These are phyloP conservation scores for Meteorus cinctellus DNA, from an alignment of 2,888 invertebrate species.

Conservation along the genomic window DNA sequence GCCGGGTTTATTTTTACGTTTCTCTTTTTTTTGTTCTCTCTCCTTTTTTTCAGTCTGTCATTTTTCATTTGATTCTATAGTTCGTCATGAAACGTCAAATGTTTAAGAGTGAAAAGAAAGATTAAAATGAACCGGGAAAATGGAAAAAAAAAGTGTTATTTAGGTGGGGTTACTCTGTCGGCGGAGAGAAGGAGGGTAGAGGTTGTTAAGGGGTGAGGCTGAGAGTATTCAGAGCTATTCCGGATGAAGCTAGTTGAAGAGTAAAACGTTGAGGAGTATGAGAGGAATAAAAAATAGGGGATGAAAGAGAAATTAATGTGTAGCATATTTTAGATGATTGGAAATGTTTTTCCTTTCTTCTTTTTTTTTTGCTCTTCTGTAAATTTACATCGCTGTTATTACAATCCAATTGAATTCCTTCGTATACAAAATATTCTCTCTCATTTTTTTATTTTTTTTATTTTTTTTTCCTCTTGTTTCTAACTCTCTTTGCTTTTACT, in stretches of 20 bases:
- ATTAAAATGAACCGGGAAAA: background rate
- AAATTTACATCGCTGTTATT: background rate
- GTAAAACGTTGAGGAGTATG: background rate
- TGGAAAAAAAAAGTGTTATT: background rate
- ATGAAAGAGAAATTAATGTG: background rate
- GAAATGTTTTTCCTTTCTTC: background rate
- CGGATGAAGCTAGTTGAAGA: slow-evolving; percentile 18
- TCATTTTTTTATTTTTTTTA: background rate
- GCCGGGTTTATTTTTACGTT: background rate
- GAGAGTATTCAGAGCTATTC: slow-evolving; percentile 7
- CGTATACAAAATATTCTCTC: background rate
- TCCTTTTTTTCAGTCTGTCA: background rate
- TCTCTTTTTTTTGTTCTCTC: too few species aligned
- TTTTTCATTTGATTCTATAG: background rate
- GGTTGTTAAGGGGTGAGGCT: background rate
- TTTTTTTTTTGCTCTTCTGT: background rate
- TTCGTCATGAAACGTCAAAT: background rate
- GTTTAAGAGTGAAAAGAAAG: slow-evolving; percentile 3
- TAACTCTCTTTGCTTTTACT: too few species aligned
- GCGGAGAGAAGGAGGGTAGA: background rate
- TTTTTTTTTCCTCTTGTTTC: too few species aligned
- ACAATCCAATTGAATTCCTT: background rate
- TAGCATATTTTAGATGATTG: background rate
- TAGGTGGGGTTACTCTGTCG: background rate
- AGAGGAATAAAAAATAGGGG: background rate